Base-by-base conservation (phyloP, 2,113 vertebrate genomes). In the Reinhardtius hippoglossoides region DNA sequence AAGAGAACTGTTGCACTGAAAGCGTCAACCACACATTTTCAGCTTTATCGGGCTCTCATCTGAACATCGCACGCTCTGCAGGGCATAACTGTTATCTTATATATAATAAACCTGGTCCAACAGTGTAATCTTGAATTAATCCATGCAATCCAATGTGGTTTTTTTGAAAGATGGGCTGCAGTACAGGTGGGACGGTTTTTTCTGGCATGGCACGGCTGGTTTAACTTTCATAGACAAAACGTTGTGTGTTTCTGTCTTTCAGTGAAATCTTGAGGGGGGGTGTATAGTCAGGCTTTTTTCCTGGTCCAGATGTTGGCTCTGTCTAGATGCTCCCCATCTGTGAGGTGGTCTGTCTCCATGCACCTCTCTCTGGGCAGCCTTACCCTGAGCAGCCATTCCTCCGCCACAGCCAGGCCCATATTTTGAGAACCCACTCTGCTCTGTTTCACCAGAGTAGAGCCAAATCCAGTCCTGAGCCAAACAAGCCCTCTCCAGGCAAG, bases 401-500 rank as follows among this genome's bases (percentile, higher is more conserved):
- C 88, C 68, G 60, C 67, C 46, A 18, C 83, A 78, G 58, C 84
- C 72, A 37, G 63, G 9, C 54, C 69, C 66, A 31, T 27, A 59
- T 61, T 82, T 24, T 88, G 74, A 81, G 67, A 80, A 26, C 66
- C 56, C 85, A 81, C 64, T n/a, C 37, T 18, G 82, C 85, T 77
- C 61, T 31, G 58, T 92, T 92, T 86, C 91, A 92, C 84, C 87
- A 87, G 48, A 89, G 86, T 74, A 58, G 72, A 75, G 70, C 78
- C 87, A 89, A 69, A 87, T 77, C 84, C 74, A 82, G 80, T 76
- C 86, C 80, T 20, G 85, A 87, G 18, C 69, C 88, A 78, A 88
- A 86, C 83, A 85, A 91, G 81, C 78, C 86, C 52, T 0, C 61
- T 59, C 65, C 89, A 93, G 92, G 91, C 91, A 93, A 93, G 92